Conservation (phyloP, 2,888 invertebrate genomes). For the Parnassius orleans region DNA sequence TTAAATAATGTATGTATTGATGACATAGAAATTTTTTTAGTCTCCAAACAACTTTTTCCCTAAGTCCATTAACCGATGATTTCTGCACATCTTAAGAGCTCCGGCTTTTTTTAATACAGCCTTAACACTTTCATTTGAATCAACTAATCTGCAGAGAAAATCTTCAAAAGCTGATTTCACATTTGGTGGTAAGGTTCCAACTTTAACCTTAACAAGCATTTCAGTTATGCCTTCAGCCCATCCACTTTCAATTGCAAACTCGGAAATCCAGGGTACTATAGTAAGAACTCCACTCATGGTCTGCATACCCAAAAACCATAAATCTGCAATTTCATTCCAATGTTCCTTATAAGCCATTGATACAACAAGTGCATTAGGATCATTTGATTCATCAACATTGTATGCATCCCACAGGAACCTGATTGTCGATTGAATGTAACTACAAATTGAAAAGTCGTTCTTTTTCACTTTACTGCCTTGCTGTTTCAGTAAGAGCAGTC, state of each 20-base stretch:
- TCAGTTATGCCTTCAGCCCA: constrained; percentile 94
- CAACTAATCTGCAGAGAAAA: constrained; percentile 91
- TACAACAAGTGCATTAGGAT: constrained; percentile 90
- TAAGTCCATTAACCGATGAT: constrained; percentile 93
- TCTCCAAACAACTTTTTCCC: constrained; percentile 94
- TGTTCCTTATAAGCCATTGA: constrained; percentile 92
- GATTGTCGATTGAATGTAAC: constrained; percentile 93
- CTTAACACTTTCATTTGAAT: constrained; percentile 87
- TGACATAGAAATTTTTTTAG: constrained; percentile 60
- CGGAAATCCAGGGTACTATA: constrained; percentile 92
- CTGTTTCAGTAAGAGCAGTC: constrained; percentile 90
- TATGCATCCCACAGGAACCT: constrained; percentile 96
- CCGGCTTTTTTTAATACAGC: constrained; percentile 90
- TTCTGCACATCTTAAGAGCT: constrained; percentile 90
- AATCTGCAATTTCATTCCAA: constrained; percentile 94
- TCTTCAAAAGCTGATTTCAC: constrained; percentile 95
- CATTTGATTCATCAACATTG: constrained; percentile 92
- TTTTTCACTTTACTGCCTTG: constrained; percentile 91
- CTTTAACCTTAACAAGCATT: constrained; percentile 90
- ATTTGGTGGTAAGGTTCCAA: constrained; percentile 90
- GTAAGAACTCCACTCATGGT: constrained; percentile 92
- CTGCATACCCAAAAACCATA: constrained; percentile 97
- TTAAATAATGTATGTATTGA: neutral
- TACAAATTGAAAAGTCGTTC: constrained; percentile 93
- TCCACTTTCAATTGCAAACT: constrained; percentile 95